Evolutionary conservation across 1,140 invertebrate species (phyloP).

Genomic region (Harlomillsia oculata): DNA sequence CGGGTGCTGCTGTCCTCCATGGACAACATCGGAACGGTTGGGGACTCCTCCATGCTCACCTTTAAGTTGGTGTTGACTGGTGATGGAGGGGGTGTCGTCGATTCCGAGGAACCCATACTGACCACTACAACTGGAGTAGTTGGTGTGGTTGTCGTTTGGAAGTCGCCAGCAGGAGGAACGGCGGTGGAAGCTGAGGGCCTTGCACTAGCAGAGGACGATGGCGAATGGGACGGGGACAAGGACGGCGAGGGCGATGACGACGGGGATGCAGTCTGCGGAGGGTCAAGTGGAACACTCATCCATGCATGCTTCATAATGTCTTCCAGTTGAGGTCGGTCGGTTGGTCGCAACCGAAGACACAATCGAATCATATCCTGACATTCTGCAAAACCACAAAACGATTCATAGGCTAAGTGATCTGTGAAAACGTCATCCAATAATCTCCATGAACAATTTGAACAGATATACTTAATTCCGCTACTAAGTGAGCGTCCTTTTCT

Average conservation of each 20-base stretch:
- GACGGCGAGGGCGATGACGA: constrained; percentile 19
- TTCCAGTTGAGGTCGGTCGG: constrained; percentile 47
- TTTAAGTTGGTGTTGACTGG: background rate
- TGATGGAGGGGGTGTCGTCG: background rate
- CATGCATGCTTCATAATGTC: constrained; percentile 53
- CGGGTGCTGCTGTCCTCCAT: background rate
- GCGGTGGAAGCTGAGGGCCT: too few species aligned
- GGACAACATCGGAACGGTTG: background rate
- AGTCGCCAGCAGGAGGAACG: constrained; percentile 2
- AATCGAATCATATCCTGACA: constrained; percentile 51
- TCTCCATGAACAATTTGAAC: too few species aligned
- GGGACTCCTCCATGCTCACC: background rate
- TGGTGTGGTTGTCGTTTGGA: background rate
- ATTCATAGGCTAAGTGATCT: too few species aligned
- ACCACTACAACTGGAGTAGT: too few species aligned
- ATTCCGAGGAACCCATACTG: too few species aligned
- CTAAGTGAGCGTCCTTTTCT: too few species aligned
- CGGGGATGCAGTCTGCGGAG: constrained; percentile 21
- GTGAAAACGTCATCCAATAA: too few species aligned
- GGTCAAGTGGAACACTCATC: constrained; percentile 40
- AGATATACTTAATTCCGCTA: too few species aligned
- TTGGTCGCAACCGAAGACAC: constrained; percentile 48
- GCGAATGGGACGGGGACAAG: constrained; percentile 10
- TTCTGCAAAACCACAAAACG: constrained; percentile 41
- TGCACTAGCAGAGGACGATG: constrained; percentile 14